Conservation (phyloP, 2,888 invertebrate species). For the Trichogramma dendrolimi region DNA sequence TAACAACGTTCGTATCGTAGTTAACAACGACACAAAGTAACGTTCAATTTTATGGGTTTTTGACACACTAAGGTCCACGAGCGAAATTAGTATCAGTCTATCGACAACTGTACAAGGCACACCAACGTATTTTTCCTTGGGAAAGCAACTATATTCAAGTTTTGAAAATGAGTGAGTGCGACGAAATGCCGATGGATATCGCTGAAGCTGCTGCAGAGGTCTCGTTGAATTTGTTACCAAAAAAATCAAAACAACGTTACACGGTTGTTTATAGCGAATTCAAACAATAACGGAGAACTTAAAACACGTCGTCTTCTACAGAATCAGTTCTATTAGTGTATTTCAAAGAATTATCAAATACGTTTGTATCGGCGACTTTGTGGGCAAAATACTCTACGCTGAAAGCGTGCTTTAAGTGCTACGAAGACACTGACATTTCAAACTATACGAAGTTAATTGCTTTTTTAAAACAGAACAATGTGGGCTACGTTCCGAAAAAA, state of each 20-base stretch:
- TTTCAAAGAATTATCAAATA: slow-evolving; percentile 5
- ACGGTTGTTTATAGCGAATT: neutral
- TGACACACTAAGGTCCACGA: too few relatives aligned
- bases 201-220: neutral
- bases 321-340: slow-evolving; percentile 10
- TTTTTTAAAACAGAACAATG: neutral
- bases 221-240: neutral
- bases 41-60: too few relatives aligned
- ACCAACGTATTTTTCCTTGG: too few relatives aligned
- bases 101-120: too few relatives aligned
- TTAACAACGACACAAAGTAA: too few relatives aligned
- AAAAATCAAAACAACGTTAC: neutral
- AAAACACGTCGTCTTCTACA: neutral
- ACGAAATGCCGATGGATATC: slow-evolving; percentile 16
- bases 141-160: slow-evolving; percentile 44
- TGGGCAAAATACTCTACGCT: slow-evolving; percentile 12
- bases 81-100: too few relatives aligned
- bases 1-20: too few relatives aligned
- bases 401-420: slow-evolving; percentile 3
- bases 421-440: slow-evolving; percentile 9
- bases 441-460: neutral
- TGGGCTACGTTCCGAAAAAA: neutral
- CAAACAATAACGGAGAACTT: neutral
- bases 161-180: slow-evolving; percentile 2
- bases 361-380: neutral